These are phyloP conservation scores for Amaurobius ferox DNA, from an alignment of 2,888 invertebrate genomes.

Conservation along the genomic window DNA sequence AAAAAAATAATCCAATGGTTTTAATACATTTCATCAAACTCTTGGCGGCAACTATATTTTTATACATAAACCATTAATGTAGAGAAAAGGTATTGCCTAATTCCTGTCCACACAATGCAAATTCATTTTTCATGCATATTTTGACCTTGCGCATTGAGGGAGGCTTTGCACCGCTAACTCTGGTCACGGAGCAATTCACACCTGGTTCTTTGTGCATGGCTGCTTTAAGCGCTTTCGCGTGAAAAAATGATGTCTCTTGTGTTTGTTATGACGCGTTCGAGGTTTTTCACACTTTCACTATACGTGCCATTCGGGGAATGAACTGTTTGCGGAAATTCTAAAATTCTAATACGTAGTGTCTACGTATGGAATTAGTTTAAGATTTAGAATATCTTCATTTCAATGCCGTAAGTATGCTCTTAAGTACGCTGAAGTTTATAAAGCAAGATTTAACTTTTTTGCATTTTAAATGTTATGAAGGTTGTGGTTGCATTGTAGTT, in stretches of 20 bases:
- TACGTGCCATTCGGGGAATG: neutral
- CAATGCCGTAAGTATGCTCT: no score
- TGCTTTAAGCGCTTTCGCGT: neutral
- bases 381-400: no score
- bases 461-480: no score
- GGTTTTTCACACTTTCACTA: neutral
- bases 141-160: neutral
- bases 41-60: no score
- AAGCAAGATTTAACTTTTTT: no score
- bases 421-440: no score
- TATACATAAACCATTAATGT: no score
- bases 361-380: no score
- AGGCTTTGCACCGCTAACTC: neutral
- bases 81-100: neutral
- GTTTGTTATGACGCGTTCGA: neutral
- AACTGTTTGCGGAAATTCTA: neutral
- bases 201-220: neutral
- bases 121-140: conserved; percentile 2
- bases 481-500: no score
- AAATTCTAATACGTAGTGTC: no score
- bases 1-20: no score
- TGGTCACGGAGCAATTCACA: neutral
- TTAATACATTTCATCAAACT: no score
- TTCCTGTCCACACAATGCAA: neutral
- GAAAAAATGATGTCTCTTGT: neutral